Percentiles rank a stretch among this genome's conserved stretches.
phyloP scores from a whole-genome alignment of 2,113 vertebrate species.

The Puffinus mauretanicus region DNA sequence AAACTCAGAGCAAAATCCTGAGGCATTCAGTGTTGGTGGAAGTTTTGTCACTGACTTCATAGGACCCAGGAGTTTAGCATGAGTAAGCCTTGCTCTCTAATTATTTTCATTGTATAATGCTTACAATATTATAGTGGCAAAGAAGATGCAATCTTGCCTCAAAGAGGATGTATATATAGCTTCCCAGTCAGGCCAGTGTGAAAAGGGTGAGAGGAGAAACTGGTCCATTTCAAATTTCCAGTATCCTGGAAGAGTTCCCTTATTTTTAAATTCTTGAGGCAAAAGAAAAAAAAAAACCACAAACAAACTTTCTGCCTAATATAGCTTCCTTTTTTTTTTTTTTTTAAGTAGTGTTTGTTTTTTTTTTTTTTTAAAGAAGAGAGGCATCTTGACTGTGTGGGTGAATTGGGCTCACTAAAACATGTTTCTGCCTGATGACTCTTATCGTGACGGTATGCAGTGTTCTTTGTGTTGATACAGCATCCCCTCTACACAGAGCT shows the following conservation, averaged over 20 bases:
- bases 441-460: not conserved
- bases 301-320: not conserved
- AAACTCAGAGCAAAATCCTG: not conserved
- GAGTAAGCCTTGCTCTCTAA: not conserved
- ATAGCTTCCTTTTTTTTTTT: accelerated
- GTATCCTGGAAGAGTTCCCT: not conserved
- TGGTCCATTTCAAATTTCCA: not conserved
- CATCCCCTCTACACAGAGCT: not conserved
- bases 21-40: not conserved
- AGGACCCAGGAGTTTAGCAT: not conserved
- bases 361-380: not conserved
- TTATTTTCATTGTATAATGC: not conserved
- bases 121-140: not conserved
- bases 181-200: not conserved
- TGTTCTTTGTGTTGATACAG: not conserved
- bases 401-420: not conserved
- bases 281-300: not conserved
- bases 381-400: not conserved
- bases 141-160: not conserved
- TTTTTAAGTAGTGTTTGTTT: not conserved
- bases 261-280: not conserved
- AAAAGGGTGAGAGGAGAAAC: not conserved
- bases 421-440: not conserved
- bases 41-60: not conserved
- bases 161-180: not conserved